Percentiles rank a stretch among this genome's conserved stretches.
Evolutionary conservation across 53 echinoderm and acorn worm species (phyloP).

Genomic region (Stichopus horrens): DNA sequence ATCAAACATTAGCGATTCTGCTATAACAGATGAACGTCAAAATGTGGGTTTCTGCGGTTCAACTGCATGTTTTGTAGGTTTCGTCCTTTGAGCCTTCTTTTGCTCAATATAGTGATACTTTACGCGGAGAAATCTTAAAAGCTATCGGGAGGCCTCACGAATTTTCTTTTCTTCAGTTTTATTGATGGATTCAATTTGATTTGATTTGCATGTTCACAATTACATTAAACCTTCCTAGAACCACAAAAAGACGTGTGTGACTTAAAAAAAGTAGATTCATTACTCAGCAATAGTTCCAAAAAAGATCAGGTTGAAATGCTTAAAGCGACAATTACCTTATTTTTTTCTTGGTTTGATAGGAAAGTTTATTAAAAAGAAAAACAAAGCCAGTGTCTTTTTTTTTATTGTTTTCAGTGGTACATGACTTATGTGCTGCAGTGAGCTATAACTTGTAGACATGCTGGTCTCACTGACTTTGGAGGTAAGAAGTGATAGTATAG

Average conservation of each 20-base stretch:
- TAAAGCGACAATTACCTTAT: not conserved
- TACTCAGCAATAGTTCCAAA: not conserved
- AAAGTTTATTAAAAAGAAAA: no score
- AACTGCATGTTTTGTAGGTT: no score
- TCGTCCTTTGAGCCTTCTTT: no score
- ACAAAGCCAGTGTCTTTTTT: no score
- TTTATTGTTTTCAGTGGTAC: not conserved
- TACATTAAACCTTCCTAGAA: not conserved
- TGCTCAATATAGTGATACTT: no score
- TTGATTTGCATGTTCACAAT: not conserved
- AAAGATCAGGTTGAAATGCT: not conserved
- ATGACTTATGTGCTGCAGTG: not conserved
- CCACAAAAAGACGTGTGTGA: not conserved
- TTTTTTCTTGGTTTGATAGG: not conserved
- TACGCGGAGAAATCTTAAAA: no score
- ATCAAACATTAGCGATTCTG: no score
- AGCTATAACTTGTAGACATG: no score
- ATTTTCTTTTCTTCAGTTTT: not conserved
- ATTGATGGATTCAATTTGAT: not conserved
- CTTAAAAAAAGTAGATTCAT: not conserved
- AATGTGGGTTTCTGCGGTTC: no score
- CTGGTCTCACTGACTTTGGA: no score
- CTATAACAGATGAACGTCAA: no score
- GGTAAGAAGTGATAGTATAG: no score
- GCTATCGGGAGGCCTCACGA: not conserved